Percentiles rank a stretch among this genome's conserved stretches.
Evolutionary conservation across 37 sponge, comb jelly and placozoan genomes (phyloP).

Genomic region (Theonella swinhoei): DNA sequence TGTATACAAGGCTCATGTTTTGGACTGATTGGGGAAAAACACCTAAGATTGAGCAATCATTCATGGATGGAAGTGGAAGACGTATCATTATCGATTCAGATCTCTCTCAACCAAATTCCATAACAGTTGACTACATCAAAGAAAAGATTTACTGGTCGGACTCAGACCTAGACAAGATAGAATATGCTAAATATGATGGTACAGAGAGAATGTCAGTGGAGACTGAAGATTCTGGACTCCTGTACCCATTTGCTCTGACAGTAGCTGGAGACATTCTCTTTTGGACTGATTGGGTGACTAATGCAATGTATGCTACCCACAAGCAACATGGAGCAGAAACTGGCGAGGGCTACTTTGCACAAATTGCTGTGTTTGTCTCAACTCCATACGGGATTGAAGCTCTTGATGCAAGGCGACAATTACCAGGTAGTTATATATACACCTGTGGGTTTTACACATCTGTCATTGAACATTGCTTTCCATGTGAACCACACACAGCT

Average conservation of each 20-base stretch:
- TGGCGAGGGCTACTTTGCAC: not conserved
- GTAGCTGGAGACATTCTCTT: constrained; percentile 45
- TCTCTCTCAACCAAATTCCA: constrained; percentile 50
- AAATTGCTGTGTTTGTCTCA: not conserved
- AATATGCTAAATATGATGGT: constrained; percentile 33
- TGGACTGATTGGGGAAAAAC: constrained; percentile 74
- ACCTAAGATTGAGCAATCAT: constrained; percentile 58
- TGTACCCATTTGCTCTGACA: constrained; percentile 62
- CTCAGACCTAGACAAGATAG: constrained; percentile 34
- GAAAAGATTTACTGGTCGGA: constrained; percentile 48
- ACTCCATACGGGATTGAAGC: constrained; percentile 42
- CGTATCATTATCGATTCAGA: constrained; percentile 13
- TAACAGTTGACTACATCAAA: constrained; percentile 37
- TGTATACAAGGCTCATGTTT: constrained; percentile 48
- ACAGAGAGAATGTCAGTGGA: constrained; percentile 1
- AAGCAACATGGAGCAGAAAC: not conserved
- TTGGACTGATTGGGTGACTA: constrained; percentile 72
- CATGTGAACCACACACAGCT: no score
- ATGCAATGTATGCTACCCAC: constrained; percentile 31
- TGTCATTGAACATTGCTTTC: no score
- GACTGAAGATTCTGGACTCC: not conserved
- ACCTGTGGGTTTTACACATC: no score
- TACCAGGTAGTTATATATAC: not conserved
- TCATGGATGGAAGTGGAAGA: constrained; percentile 69
- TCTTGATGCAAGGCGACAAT: constrained; percentile 8